Percentiles rank a stretch among this genome's conserved stretches.
Evolutionary conservation across 1,140 invertebrate genomes (phyloP).

Genomic region (Oedothorax gibbosus): DNA sequence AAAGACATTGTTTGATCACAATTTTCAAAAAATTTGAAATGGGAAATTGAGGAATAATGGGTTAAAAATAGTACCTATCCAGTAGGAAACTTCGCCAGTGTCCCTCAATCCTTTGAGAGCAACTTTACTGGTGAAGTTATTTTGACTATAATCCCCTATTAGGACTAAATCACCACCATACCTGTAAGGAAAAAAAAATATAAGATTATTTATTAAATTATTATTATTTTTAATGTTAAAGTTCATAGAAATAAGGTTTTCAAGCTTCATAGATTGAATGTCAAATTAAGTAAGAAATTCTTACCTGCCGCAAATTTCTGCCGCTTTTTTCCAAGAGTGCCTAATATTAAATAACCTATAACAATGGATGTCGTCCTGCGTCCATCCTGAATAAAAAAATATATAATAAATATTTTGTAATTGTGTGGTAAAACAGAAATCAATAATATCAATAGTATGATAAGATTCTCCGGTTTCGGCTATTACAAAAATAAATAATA

Average conservation of each 20-base stretch:
- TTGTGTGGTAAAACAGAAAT: not conserved
- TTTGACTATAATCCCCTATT: slow-evolving; percentile 88
- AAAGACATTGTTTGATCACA: too few species aligned
- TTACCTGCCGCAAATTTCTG: slow-evolving; percentile 93
- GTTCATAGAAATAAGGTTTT: too few species aligned
- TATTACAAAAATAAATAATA: too few species aligned
- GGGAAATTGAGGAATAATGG: too few species aligned
- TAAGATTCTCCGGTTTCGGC: too few species aligned
- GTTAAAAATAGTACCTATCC: slow-evolving; percentile 63
- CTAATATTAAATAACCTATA: slow-evolving; percentile 96
- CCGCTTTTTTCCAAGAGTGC: slow-evolving; percentile 95
- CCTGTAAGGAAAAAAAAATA: slow-evolving; percentile 71
- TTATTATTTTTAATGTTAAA: not conserved
- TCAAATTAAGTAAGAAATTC: slow-evolving; percentile 58
- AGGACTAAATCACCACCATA: slow-evolving; percentile 93
- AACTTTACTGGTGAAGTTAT: slow-evolving; percentile 87
- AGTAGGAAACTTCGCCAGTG: slow-evolving; percentile 64
- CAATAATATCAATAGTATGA: not conserved
- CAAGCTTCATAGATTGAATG: not conserved
- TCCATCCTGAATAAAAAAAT: slow-evolving; percentile 81
- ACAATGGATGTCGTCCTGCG: slow-evolving; percentile 88
- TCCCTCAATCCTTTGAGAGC: slow-evolving; percentile 71
- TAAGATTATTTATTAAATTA: not conserved
- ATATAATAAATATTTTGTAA: not conserved
- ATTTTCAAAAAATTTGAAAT: too few species aligned